Conservation (phyloP, 2,113 vertebrate genomes). For the Ahaetulla prasina region DNA sequence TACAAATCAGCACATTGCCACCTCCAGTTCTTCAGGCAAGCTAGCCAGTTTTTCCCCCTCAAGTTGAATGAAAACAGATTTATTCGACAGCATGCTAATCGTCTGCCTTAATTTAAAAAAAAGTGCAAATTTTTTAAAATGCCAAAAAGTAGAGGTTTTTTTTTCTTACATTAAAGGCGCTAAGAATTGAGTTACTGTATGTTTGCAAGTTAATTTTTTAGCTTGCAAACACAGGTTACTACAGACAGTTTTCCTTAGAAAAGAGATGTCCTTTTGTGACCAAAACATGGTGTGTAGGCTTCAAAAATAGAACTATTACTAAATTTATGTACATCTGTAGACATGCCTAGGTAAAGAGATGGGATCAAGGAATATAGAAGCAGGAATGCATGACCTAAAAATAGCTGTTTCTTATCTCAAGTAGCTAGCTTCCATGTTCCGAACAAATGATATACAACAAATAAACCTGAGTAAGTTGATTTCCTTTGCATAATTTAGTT, state of each 20-base stretch:
- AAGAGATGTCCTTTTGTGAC: background rate
- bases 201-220: background rate
- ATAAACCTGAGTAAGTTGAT: background rate
- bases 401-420: background rate
- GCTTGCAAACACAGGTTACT: background rate
- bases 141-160: background rate
- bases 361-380: background rate
- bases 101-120: background rate
- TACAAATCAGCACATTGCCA: background rate
- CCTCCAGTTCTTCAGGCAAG: background rate
- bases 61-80: background rate
- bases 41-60: background rate
- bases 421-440: background rate
- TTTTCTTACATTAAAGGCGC: background rate
- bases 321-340: background rate
- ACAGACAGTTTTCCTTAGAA: background rate
- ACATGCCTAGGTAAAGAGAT: background rate
- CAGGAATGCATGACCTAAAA: background rate
- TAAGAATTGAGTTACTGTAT: background rate
- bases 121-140: background rate
- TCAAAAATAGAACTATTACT: background rate
- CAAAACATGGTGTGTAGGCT: background rate
- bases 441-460: background rate
- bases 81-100: background rate
- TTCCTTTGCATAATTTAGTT: background rate